These are phyloP conservation scores for Chlorops oryzae DNA, from an alignment of 1,140 invertebrate species.

Conservation along the genomic window DNA sequence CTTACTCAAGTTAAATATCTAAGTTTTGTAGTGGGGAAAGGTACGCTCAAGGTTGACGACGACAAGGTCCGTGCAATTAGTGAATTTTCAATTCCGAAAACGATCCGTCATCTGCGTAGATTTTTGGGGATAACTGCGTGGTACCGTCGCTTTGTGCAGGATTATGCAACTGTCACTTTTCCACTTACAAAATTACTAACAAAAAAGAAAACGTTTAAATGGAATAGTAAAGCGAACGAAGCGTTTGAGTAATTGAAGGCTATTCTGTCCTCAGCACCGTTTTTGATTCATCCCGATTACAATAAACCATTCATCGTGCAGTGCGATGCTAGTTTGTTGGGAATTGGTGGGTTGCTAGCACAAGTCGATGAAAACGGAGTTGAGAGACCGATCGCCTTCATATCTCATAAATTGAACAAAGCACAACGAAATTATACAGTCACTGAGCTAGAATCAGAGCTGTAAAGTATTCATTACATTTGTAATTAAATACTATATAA, in stretches of 20 bases:
- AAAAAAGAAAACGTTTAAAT: not conserved
- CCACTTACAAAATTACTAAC: constrained; percentile 19
- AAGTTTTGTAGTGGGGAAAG: constrained; percentile 21
- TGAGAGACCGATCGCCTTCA: constrained; percentile 26
- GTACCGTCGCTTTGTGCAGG: constrained; percentile 46
- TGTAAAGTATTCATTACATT: too few species aligned
- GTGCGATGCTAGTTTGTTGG: constrained; percentile 37
- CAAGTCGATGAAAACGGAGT: constrained; percentile 24
- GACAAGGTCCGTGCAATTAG: constrained; percentile 14
- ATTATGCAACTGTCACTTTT: constrained; percentile 44
- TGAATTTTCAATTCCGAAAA: constrained; percentile 25
- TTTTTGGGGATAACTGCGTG: constrained; percentile 49
- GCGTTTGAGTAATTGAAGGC: constrained; percentile 33
- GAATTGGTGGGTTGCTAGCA: constrained; percentile 33
- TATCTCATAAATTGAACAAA: too few species aligned
- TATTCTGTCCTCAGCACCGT: constrained; percentile 29
- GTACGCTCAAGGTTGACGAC: not conserved
- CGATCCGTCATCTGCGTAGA: constrained; percentile 28
- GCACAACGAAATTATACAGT: too few species aligned
- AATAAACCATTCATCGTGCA: constrained; percentile 33
- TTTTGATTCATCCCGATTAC: constrained; percentile 40
- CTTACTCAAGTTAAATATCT: constrained; percentile 22
- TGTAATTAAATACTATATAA: too few species aligned
- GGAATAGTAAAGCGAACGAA: constrained; percentile 20
- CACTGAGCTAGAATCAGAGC: too few species aligned